Evolutionary conservation across 2,113 vertebrate genomes (phyloP).

Genomic region (Grammomys surdaster): DNA sequence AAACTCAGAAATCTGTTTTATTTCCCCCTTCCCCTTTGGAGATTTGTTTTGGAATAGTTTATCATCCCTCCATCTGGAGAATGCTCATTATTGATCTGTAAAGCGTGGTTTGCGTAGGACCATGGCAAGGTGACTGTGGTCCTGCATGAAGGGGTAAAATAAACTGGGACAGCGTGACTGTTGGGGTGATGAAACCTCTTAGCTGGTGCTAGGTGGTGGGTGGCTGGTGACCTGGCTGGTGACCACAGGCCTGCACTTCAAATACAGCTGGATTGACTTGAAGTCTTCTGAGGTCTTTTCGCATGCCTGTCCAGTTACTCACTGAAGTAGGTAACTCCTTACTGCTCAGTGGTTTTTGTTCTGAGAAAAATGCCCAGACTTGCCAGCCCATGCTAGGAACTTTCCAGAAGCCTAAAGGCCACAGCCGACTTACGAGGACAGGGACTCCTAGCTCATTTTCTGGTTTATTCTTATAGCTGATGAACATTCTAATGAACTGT

Average conservation of each 20-base stretch:
- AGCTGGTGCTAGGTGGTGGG: neutral
- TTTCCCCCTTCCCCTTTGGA: slow-evolving; percentile 6
- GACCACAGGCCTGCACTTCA: neutral
- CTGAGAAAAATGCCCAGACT: slow-evolving; percentile 47
- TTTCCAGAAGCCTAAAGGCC: slow-evolving; percentile 48
- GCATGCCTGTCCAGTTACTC: neutral
- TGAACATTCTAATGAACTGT: neutral
- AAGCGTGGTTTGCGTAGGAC: slow-evolving; percentile 16
- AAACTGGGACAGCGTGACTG: neutral
- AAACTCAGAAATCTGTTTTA: slow-evolving; percentile 61
- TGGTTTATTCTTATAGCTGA: neutral
- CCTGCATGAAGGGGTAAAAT: slow-evolving; percentile 38
- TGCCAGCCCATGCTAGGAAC: slow-evolving; percentile 20
- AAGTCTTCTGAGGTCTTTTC: slow-evolving; percentile 57
- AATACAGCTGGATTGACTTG: neutral
- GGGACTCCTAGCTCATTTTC: neutral
- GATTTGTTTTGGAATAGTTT: neutral
- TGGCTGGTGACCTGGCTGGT: slow-evolving; percentile 34
- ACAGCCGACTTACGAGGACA: slow-evolving; percentile 40
- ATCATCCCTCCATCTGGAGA: slow-evolving; percentile 60
- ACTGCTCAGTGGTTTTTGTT: neutral
- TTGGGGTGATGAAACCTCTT: slow-evolving; percentile 13
- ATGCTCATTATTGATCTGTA: slow-evolving; percentile 58
- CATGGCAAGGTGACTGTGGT: slow-evolving; percentile 29
- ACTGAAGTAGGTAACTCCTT: neutral